phyloP scores from a whole-genome alignment of 2,113 vertebrate genomes.

The Sander lucioperca region DNA sequence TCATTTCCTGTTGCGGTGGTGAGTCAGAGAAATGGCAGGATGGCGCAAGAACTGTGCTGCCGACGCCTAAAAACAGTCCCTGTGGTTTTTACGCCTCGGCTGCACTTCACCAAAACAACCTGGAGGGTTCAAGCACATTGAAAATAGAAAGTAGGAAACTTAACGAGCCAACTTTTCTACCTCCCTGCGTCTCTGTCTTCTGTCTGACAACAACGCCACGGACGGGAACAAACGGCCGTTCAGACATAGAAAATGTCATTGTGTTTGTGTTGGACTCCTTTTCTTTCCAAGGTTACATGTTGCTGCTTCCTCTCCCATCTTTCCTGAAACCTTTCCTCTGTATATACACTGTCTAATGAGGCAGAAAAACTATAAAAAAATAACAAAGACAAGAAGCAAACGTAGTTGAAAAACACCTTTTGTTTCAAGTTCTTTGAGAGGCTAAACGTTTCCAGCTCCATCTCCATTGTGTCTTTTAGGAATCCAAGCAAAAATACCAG shows the following conservation, averaged over 20 bases:
- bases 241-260: conserved; percentile 4
- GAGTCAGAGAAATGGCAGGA: conserved; percentile 66
- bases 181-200: no score
- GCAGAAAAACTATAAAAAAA: neutral
- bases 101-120: conserved; percentile 64
- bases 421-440: neutral
- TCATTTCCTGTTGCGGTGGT: conserved; percentile 55
- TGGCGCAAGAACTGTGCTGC: conserved; percentile 41
- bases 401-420: neutral
- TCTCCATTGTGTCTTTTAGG: neutral
- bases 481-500: neutral
- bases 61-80: conserved; percentile 58
- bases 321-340: conserved; percentile 24
- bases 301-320: conserved; percentile 16
- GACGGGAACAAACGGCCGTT: conserved; percentile 1
- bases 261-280: neutral
- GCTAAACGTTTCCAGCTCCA: neutral
- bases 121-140: conserved; percentile 52
- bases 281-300: conserved; percentile 41
- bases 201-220: neutral
- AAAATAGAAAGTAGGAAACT: conserved; percentile 37
- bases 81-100: conserved; percentile 55
- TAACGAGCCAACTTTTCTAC: neutral
- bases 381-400: neutral
- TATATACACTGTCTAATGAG: conserved; percentile 23